Percentiles rank a stretch among this genome's conserved stretches.
Evolutionary conservation across 2,113 vertebrate genomes (phyloP).

Genomic region (Rallus limicola): DNA sequence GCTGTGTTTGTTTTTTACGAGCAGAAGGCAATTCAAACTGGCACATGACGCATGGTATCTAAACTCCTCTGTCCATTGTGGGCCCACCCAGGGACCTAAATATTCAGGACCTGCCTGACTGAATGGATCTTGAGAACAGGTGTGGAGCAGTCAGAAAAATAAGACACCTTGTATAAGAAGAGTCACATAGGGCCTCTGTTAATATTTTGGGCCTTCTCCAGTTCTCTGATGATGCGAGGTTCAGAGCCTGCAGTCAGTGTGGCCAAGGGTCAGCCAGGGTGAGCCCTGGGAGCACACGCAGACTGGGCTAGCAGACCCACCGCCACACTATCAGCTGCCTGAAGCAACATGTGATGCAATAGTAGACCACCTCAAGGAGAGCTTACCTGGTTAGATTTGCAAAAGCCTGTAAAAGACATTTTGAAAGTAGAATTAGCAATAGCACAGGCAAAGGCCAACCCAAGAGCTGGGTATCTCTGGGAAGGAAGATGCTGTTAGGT

Average conservation of each 20-base stretch:
- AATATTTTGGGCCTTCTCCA: background rate
- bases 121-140: background rate
- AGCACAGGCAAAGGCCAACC: background rate
- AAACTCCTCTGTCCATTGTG: background rate
- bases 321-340: background rate
- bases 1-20: background rate
- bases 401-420: slow-evolving; percentile 33
- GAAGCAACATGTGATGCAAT: background rate
- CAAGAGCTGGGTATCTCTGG: background rate
- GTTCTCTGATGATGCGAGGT: background rate
- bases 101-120: background rate
- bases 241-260: background rate
- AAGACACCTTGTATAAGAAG: background rate
- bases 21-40: background rate
- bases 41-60: background rate
- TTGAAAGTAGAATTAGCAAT: background rate
- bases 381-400: background rate
- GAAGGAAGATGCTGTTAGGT: background rate
- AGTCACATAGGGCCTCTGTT: background rate
- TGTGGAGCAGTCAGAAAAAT: background rate
- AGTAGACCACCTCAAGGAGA: background rate
- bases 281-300: background rate
- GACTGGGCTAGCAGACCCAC: background rate
- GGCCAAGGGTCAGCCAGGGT: background rate
- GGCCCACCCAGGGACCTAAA: background rate